Conservation (phyloP, 2,797 vertebrate genomes). For the Muscicapa comitata region DNA sequence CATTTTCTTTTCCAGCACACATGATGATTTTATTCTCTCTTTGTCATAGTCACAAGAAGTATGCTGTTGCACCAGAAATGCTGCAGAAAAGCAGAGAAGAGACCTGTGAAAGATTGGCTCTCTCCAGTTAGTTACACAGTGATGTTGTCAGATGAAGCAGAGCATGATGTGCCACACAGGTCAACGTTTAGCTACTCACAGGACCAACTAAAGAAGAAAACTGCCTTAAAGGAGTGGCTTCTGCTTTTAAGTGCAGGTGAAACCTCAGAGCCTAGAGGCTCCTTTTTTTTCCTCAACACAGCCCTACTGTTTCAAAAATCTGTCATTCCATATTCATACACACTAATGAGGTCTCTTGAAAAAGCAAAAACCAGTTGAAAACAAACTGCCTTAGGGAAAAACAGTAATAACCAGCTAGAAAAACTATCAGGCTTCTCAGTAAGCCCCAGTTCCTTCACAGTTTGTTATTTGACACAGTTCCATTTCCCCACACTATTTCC, state of each 20-base stretch:
- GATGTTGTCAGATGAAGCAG: not conserved
- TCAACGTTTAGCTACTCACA: not conserved
- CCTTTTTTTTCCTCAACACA: not conserved
- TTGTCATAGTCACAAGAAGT: not conserved
- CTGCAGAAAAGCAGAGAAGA: not conserved
- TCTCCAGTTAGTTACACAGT: not conserved
- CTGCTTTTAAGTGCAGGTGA: not conserved
- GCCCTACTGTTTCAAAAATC: not conserved
- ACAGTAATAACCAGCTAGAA: not conserved
- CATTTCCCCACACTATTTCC: not conserved
- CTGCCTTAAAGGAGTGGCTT: not conserved
- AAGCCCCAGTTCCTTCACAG: not conserved
- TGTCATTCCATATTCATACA: not conserved
- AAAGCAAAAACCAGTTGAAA: not conserved
- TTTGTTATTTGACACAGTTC: not conserved
- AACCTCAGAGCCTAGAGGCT: not conserved
- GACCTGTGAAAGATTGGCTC: not conserved
- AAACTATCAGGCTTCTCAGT: not conserved
- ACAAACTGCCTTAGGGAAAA: not conserved
- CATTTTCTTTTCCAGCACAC: not conserved
- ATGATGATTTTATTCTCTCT: not conserved
- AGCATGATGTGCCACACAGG: not conserved
- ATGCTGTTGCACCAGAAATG: not conserved
- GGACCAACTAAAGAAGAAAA: not conserved
- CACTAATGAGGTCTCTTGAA: not conserved